These are phyloP conservation scores for Eilema caniola DNA, from an alignment of 2,888 invertebrate species.

Conservation along the genomic window DNA sequence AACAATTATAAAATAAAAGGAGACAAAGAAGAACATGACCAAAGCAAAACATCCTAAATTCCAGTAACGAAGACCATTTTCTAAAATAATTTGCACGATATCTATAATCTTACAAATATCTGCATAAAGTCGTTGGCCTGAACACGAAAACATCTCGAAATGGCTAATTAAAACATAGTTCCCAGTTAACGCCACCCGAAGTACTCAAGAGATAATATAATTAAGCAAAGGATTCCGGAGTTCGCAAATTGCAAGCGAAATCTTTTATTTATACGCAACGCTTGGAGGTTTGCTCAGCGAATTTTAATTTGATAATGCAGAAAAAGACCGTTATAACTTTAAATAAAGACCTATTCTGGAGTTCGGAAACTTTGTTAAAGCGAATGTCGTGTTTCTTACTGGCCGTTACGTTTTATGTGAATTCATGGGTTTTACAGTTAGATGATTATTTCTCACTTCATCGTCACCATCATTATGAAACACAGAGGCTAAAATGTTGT, in stretches of 20 bases:
- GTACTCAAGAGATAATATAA: conserved; percentile 65
- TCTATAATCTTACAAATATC: conserved; percentile 1
- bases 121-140: conserved; percentile 13
- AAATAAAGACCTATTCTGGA: conserved; percentile 43
- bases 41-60: not conserved
- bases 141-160: conserved; percentile 42
- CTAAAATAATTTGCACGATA: conserved; percentile 10
- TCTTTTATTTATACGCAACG: conserved; percentile 73
- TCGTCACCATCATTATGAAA: not conserved
- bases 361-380: not conserved
- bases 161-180: conserved; percentile 66
- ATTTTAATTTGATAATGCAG: conserved; percentile 77
- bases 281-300: conserved; percentile 68
- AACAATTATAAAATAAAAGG: not conserved
- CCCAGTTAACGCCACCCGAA: conserved; percentile 60
- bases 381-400: not conserved
- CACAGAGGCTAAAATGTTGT: not conserved
- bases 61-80: not conserved
- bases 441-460: not conserved
- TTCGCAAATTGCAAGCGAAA: conserved; percentile 69
- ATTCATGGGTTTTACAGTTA: not conserved
- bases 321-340: conserved; percentile 62
- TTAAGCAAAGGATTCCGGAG: conserved; percentile 74
- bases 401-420: not conserved
- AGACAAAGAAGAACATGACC: not conserved